Evolutionary conservation across 2,888 invertebrate genomes (phyloP).

Genomic region (Sussaba pulchella): DNA sequence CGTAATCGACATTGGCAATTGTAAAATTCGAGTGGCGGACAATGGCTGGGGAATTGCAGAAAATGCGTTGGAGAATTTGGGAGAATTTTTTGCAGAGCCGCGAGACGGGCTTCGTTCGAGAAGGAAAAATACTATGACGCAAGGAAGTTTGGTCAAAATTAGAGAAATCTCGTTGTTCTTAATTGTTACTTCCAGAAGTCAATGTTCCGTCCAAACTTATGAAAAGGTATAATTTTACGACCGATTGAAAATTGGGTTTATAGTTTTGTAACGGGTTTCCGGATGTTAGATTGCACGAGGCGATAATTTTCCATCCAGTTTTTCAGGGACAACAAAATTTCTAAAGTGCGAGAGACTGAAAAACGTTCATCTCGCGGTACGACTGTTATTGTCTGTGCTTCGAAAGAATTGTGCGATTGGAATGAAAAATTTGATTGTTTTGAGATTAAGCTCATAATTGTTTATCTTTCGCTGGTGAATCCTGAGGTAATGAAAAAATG

Average conservation of each 20-base stretch:
- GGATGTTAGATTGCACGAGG: slow-evolving; percentile 13
- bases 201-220: slow-evolving; percentile 85
- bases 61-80: slow-evolving; percentile 86
- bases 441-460: slow-evolving; percentile 86
- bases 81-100: slow-evolving; percentile 87
- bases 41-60: slow-evolving; percentile 89
- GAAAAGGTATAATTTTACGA: slow-evolving; percentile 82
- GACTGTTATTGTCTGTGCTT: slow-evolving; percentile 89
- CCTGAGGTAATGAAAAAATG: slow-evolving; percentile 83
- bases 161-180: slow-evolving; percentile 85
- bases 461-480: slow-evolving; percentile 88
- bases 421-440: slow-evolving; percentile 86
- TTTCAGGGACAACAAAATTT: slow-evolving; percentile 69
- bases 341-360: slow-evolving; percentile 75
- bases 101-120: slow-evolving; percentile 8
- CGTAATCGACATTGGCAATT: slow-evolving; percentile 87
- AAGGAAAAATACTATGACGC: slow-evolving; percentile 5
- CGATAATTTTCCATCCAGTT: slow-evolving; percentile 53
- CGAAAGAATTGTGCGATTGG: slow-evolving; percentile 87
- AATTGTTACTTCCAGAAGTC: slow-evolving; percentile 86
- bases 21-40: slow-evolving; percentile 90
- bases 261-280: not conserved
- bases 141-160: slow-evolving; percentile 28
- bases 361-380: slow-evolving; percentile 89
- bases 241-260: not conserved